A percentile compares a stretch with the other conserved stretches of the same genome.
These are phyloP conservation scores for Drosophila merina DNA, from an alignment of 2,888 invertebrate genomes.

Conservation along the genomic window DNA sequence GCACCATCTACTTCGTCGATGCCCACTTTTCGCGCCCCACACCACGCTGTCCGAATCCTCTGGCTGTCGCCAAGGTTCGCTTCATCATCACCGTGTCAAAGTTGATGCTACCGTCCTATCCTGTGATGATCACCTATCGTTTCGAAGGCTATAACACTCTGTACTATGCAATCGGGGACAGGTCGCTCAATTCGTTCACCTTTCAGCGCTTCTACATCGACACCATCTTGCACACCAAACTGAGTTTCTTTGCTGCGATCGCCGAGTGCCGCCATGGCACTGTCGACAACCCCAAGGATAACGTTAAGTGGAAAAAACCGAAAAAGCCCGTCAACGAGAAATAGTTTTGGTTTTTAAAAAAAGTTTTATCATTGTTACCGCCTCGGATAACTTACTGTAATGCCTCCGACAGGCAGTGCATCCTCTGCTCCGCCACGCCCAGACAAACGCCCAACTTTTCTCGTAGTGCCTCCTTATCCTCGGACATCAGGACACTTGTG, in stretches of 20 bases:
- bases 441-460: constrained; percentile 82
- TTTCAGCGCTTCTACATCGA: constrained; percentile 79
- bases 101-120: constrained; percentile 63
- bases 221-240: constrained; percentile 71
- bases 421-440: constrained; percentile 83
- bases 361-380: background rate
- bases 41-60: constrained; percentile 78
- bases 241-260: constrained; percentile 71
- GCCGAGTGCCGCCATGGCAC: constrained; percentile 71
- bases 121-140: constrained; percentile 79
- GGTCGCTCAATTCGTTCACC: constrained; percentile 39
- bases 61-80: constrained; percentile 81
- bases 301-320: background rate
- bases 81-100: constrained; percentile 73
- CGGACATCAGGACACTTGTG: constrained; percentile 83
- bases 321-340: background rate
- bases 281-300: constrained; percentile 40
- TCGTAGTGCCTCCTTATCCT: constrained; percentile 80
- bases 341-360: background rate
- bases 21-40: constrained; percentile 81
- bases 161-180: constrained; percentile 68
- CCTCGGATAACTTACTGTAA: constrained; percentile 75
- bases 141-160: constrained; percentile 78
- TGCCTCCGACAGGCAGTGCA: constrained; percentile 80
- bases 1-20: constrained; percentile 70